phyloP scores from a whole-genome alignment of 2,888 invertebrate genomes.

The Mythimna lalbum region DNA sequence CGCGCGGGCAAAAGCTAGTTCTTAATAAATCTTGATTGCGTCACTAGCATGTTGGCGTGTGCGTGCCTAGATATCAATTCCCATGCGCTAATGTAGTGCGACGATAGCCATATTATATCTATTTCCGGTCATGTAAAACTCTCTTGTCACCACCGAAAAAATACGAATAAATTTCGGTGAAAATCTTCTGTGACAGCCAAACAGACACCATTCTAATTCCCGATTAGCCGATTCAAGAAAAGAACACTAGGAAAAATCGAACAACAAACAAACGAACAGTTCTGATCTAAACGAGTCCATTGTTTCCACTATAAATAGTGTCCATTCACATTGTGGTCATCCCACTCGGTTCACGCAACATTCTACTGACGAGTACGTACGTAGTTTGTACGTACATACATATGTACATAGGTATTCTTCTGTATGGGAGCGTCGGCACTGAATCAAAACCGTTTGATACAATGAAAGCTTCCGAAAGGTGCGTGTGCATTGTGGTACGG shows the following conservation, averaged over 20 bases:
- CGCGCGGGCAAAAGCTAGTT: too few relatives aligned
- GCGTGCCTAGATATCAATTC: too few relatives aligned
- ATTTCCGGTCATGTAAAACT: too few relatives aligned
- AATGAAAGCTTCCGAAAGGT: slow-evolving; percentile 64
- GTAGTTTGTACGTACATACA: slow-evolving; percentile 5
- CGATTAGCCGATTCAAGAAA: slow-evolving; percentile 14
- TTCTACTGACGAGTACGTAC: slow-evolving; percentile 9
- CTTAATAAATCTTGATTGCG: too few relatives aligned
- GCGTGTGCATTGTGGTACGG: slow-evolving; percentile 50
- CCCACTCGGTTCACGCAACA: slow-evolving; percentile 36
- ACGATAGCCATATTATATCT: too few relatives aligned
- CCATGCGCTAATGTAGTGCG: too few relatives aligned
- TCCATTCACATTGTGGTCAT: slow-evolving; percentile 34
- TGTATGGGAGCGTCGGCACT: slow-evolving; percentile 50
- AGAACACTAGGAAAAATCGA: not conserved
- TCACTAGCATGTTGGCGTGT: too few relatives aligned
- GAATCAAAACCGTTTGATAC: slow-evolving; percentile 70
- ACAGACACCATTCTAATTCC: not conserved
- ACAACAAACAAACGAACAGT: slow-evolving; percentile 17
- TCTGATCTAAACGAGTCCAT: slow-evolving; percentile 46
- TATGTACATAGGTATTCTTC: not conserved
- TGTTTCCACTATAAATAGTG: slow-evolving; percentile 47
- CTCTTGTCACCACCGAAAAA: too few relatives aligned
- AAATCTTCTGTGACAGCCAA: not conserved
- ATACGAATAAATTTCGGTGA: too few relatives aligned